phyloP scores from a whole-genome alignment of 2,797 vertebrate genomes.

The Melanotaenia maccullochi region DNA sequence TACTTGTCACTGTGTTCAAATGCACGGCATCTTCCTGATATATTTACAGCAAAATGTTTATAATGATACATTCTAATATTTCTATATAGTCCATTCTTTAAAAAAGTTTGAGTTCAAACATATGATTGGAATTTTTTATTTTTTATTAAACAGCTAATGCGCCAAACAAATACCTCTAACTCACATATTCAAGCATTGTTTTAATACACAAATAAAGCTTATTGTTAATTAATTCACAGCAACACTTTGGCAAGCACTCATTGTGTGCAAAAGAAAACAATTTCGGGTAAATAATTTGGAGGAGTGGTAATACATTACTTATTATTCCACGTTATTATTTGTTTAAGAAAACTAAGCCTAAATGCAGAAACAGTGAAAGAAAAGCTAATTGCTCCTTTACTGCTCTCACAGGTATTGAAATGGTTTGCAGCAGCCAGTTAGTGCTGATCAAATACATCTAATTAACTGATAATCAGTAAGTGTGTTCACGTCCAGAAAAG shows the following conservation, averaged over 20 bases:
- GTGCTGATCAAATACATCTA: not conserved
- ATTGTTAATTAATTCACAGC: not conserved
- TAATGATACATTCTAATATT: conserved; percentile 12
- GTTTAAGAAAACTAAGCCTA: not conserved
- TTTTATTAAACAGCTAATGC: not conserved
- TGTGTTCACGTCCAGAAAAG: not conserved
- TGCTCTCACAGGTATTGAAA: not conserved
- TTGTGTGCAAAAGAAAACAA: not conserved
- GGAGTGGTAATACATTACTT: not conserved
- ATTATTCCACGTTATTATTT: not conserved
- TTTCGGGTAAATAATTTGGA: not conserved
- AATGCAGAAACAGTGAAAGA: not conserved
- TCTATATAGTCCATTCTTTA: conserved; percentile 22
- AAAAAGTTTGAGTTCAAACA: conserved; percentile 20
- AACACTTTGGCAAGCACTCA: not conserved
- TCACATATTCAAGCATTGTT: not conserved
- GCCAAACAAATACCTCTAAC: not conserved
- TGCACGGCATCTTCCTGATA: conserved; percentile 3
- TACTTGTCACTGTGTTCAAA: conserved; percentile 6
- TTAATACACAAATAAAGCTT: not conserved
- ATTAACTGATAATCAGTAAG: not conserved
- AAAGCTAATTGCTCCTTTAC: not conserved
- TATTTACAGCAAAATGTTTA: not conserved
- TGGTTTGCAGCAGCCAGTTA: not conserved
- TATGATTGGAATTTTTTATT: conserved; percentile 18